A percentile compares a stretch with the other conserved stretches of the same genome.
Evolutionary conservation across 2,888 invertebrate genomes (phyloP).

Genomic region (Diplolepis rosae): DNA sequence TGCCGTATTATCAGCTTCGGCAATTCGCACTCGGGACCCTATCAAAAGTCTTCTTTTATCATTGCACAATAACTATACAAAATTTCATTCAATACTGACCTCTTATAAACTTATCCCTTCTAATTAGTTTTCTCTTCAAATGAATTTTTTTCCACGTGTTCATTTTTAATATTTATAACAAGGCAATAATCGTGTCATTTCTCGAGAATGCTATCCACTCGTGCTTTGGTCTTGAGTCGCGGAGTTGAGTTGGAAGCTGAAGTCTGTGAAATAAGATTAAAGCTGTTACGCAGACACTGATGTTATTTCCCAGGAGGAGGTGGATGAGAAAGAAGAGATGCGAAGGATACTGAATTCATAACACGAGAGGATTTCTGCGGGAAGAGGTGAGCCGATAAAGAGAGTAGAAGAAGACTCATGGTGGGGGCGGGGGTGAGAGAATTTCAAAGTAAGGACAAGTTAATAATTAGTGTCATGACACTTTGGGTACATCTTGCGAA

Average conservation of each 20-base stretch:
- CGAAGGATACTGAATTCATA: slow-evolving; percentile 44
- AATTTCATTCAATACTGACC: no score
- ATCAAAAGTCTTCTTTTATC: no score
- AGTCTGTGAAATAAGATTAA: slow-evolving; percentile 52
- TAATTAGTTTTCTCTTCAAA: no score
- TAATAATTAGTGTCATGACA: slow-evolving; percentile 54
- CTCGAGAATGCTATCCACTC: background rate
- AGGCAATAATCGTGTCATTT: slow-evolving; percentile 31
- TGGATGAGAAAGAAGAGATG: slow-evolving; percentile 35
- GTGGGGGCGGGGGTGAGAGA: slow-evolving; percentile 33
- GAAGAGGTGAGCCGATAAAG: slow-evolving; percentile 43
- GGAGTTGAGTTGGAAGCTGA: slow-evolving; percentile 37
- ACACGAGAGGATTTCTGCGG: slow-evolving; percentile 35
- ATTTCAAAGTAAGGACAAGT: slow-evolving; percentile 55
- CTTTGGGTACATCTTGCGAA: background rate
- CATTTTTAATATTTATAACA: no score
- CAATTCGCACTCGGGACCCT: no score
- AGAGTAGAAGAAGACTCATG: no score
- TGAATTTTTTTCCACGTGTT: no score
- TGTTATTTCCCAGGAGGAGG: slow-evolving; percentile 51
- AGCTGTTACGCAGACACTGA: slow-evolving; percentile 50
- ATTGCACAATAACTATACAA: no score
- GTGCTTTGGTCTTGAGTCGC: background rate
- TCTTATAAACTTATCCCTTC: no score
- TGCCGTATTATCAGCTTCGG: no score